phyloP scores from a whole-genome alignment of 2,888 invertebrate genomes.

The Tinea pellionella region DNA sequence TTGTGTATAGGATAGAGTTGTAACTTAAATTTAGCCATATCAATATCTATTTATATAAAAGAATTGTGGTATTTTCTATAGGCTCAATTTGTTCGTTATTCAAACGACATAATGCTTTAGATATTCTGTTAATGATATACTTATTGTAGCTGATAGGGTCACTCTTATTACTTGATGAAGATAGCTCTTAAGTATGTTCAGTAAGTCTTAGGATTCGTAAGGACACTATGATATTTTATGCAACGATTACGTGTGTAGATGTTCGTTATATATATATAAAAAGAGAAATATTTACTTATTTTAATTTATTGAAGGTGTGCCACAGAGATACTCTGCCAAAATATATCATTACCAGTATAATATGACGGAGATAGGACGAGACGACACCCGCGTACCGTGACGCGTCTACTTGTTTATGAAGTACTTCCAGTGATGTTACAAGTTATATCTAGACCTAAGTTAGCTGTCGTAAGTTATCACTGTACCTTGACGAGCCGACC shows the following conservation, averaged over 20 bases:
- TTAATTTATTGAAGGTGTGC: slow-evolving; percentile 27
- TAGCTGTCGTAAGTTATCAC: slow-evolving; percentile 48
- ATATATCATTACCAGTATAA: slow-evolving; percentile 63
- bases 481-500: slow-evolving; percentile 50
- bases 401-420: background rate
- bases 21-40: slow-evolving; percentile 72
- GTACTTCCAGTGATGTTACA: slow-evolving; percentile 63
- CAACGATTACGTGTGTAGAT: background rate
- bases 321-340: slow-evolving; percentile 71
- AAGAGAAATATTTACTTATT: background rate
- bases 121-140: slow-evolving; percentile 70
- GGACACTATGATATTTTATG: background rate
- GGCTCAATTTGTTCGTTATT: slow-evolving; percentile 63
- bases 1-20: slow-evolving; percentile 69
- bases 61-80: slow-evolving; percentile 71
- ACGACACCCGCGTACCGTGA: slow-evolving; percentile 17
- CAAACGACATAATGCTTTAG: slow-evolving; percentile 67
- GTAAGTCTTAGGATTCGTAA: background rate
- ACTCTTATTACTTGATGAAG: slow-evolving; percentile 51
- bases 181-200: background rate
- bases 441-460: slow-evolving; percentile 47
- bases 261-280: background rate
- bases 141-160: slow-evolving; percentile 57
- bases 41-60: slow-evolving; percentile 70
- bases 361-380: slow-evolving; percentile 28